Percentiles rank a stretch among this genome's conserved stretches.
Conservation (phyloP, 2,797 vertebrate genomes). For the Capromys pilorides region DNA sequence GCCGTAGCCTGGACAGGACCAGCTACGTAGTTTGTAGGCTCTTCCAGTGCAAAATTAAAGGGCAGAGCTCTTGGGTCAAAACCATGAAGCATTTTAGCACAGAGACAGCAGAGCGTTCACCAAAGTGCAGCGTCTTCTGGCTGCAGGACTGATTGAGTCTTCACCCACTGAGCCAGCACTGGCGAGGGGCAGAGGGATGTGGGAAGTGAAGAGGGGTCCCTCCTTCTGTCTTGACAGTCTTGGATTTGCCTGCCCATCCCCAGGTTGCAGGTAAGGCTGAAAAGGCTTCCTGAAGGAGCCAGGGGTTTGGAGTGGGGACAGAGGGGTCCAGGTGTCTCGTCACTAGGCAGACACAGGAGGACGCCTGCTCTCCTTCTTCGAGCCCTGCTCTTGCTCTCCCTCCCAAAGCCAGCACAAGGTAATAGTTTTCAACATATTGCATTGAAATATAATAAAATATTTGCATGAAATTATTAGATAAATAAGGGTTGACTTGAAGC, state of each 20-base stretch:
- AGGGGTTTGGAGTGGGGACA: background rate
- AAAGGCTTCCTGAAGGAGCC: background rate
- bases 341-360: background rate
- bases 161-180: too few species aligned
- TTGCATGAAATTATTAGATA: slow-evolving; percentile 88
- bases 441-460: slow-evolving; percentile 88
- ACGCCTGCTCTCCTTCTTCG: background rate
- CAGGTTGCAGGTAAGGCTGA: background rate
- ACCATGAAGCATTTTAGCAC: background rate
- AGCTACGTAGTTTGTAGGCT: background rate
- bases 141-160: background rate
- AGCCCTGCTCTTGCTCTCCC: background rate
- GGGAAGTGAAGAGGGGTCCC: background rate
- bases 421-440: slow-evolving; percentile 85
- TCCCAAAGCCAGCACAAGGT: slow-evolving; percentile 78
- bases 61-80: background rate
- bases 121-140: background rate
- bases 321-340: background rate
- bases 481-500: slow-evolving; percentile 87
- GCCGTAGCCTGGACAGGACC: background rate
- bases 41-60: background rate
- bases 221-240: background rate
- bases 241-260: background rate
- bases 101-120: background rate
- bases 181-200: background rate